Base-by-base conservation (phyloP, 2,888 invertebrate genomes). In the Amphiduros pacificus region DNA sequence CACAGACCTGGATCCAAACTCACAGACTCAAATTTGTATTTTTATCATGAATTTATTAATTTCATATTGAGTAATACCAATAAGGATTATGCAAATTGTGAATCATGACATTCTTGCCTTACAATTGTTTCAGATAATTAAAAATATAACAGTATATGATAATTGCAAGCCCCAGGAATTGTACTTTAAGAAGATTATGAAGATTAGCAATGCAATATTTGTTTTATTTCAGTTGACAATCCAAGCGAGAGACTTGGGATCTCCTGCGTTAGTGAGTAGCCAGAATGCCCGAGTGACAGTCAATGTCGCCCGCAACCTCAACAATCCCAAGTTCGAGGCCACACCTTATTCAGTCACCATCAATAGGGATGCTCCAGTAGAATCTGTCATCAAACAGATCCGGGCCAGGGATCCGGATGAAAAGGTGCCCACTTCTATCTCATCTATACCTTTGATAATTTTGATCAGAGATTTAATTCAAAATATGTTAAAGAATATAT, bases 221-320 rank as follows among this genome's bases (percentile, higher is more conserved):
- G 1, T 55, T 14, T 56, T 51, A 26, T 60, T 65, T n/a, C 62
- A 74, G 73, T 73, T 79, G 55, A 71, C 64, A 22, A 73, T 79
- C 22, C 66, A 68, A 58, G 79, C 73, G 0, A 62, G 66, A 29
- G 79, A 79, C 61, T 68, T 73, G 62, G 70, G 74, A 3, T 58
- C 64, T 3, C 74, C 74, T 20, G 40, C 63, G 2, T 58, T 61
- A 48, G 32, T 53, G 27, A 61, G 61, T 29, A 51, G 40, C 20
- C 48, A 27, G 32, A 64, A 66, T 29, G 66, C 60, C 1, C 44
- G 61, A 5, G 59, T 68, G 20, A 54, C 52, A 3, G 64, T 73
- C 11, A 55, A 60, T 20, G 70, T 73, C 11, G 51, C 44, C 0
- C 58, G 73, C 17, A 73, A 73, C 61, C 41, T 61, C 26, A 56